Percentiles rank a stretch among this genome's conserved stretches.
These are phyloP conservation scores for Melanocharis versteri DNA, from an alignment of 2,113 vertebrate genomes.

Conservation along the genomic window DNA sequence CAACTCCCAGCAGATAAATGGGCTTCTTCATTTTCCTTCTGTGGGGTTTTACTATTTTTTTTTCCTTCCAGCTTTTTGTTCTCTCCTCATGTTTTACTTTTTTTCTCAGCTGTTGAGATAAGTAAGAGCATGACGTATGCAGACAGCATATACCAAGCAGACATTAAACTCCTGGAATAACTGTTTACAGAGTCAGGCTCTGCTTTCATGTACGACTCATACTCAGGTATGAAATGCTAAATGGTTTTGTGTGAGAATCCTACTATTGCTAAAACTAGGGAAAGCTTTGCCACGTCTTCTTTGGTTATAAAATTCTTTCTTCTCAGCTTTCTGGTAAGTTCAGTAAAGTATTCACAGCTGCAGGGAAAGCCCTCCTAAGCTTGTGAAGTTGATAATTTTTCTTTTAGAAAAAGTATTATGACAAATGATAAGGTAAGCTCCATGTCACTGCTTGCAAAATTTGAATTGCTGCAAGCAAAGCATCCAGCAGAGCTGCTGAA, in stretches of 20 bases:
- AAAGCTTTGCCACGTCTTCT: not conserved
- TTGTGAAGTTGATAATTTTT: not conserved
- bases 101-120: not conserved
- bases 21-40: not conserved
- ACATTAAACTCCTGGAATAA: not conserved
- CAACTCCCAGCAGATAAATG: not conserved
- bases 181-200: not conserved
- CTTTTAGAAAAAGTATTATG: not conserved
- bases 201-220: not conserved
- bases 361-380: not conserved
- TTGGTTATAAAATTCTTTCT: not conserved
- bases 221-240: not conserved
- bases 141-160: not conserved
- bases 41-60: fast-evolving
- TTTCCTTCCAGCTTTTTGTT: not conserved
- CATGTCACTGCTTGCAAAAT: not conserved
- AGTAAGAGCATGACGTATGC: not conserved
- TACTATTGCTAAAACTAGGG: not conserved
- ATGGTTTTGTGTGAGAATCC: not conserved
- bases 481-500: not conserved
- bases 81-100: fast-evolving
- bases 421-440: not conserved
- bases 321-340: not conserved
- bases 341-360: not conserved
- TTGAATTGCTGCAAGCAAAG: not conserved